A percentile compares a stretch with the other conserved stretches of the same genome.
Evolutionary conservation across 2,888 invertebrate genomes (phyloP).

Genomic region (Clepsis dumicolana): DNA sequence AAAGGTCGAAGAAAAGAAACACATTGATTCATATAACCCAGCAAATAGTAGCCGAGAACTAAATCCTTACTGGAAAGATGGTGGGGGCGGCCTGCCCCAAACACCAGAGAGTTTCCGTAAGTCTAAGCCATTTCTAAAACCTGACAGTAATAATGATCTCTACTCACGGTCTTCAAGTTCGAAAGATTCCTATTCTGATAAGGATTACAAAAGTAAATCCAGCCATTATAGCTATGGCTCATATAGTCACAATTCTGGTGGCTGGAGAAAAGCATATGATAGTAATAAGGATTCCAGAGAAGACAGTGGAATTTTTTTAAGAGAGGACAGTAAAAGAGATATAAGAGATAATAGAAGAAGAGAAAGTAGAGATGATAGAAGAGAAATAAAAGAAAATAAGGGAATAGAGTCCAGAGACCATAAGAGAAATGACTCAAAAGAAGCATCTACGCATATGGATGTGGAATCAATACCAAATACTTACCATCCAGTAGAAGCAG

Average conservation of each 20-base stretch:
- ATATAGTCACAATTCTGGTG: conserved; percentile 50
- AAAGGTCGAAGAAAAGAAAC: conserved; percentile 81
- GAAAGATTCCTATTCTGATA: conserved; percentile 43
- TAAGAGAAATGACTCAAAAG: conserved; percentile 10
- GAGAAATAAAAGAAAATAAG: conserved; percentile 8
- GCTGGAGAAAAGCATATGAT: conserved; percentile 57
- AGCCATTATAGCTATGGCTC: conserved; percentile 31
- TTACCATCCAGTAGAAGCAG: neutral
- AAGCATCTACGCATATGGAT: conserved; percentile 8
- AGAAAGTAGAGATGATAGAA: conserved; percentile 9
- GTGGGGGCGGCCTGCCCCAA: conserved; percentile 93
- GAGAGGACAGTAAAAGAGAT: conserved; percentile 1
- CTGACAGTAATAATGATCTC: conserved; percentile 66
- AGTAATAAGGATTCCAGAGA: conserved; percentile 17
- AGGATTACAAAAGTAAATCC: conserved; percentile 43
- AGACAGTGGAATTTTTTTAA: conserved; percentile 1
- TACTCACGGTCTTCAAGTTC: conserved; percentile 53
- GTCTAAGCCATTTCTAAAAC: conserved; percentile 72
- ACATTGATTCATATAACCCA: conserved; percentile 88
- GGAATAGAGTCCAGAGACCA: neutral
- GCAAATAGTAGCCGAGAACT: conserved; percentile 91
- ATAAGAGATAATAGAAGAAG: conserved; percentile 2
- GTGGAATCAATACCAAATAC: conserved; percentile 7
- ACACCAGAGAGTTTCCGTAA: conserved; percentile 69
- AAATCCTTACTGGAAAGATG: conserved; percentile 97